Percentiles rank a stretch among this genome's conserved stretches.
Conservation (phyloP, 2,888 invertebrate genomes). For the Agrypnus murinus region DNA sequence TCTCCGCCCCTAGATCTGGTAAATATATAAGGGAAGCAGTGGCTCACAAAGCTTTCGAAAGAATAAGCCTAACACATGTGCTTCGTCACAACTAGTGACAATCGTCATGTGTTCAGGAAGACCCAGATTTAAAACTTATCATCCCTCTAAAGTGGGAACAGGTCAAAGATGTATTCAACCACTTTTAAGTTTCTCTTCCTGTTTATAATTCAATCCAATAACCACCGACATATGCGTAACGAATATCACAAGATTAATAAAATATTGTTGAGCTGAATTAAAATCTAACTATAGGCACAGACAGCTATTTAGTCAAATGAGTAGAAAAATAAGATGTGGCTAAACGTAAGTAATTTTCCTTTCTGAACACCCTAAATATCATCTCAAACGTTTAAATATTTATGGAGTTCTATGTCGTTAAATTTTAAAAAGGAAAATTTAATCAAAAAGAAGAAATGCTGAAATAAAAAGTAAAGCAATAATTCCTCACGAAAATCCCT, state of each 20-base stretch:
- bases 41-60: constrained; percentile 31
- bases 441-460: too few species aligned
- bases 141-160: constrained; percentile 32
- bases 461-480: not conserved
- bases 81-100: constrained; percentile 20
- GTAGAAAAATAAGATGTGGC: too few species aligned
- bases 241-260: too few species aligned
- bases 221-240: constrained; percentile 21
- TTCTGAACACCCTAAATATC: too few species aligned
- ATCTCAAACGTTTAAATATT: too few species aligned
- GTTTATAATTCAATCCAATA: constrained; percentile 18
- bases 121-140: constrained; percentile 35
- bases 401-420: too few species aligned
- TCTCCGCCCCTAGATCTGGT: constrained; percentile 26
- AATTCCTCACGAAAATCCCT: constrained; percentile 18
- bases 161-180: constrained; percentile 36
- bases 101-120: constrained; percentile 41
- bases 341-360: too few species aligned
- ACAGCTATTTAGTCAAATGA: too few species aligned
- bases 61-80: constrained; percentile 32
- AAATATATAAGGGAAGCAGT: constrained; percentile 35
- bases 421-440: too few species aligned
- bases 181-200: constrained; percentile 39
- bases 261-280: too few species aligned
- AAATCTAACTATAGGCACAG: too few species aligned